These are phyloP conservation scores for Heliconius hortense DNA, from an alignment of 2,888 invertebrate genomes.

Conservation along the genomic window DNA sequence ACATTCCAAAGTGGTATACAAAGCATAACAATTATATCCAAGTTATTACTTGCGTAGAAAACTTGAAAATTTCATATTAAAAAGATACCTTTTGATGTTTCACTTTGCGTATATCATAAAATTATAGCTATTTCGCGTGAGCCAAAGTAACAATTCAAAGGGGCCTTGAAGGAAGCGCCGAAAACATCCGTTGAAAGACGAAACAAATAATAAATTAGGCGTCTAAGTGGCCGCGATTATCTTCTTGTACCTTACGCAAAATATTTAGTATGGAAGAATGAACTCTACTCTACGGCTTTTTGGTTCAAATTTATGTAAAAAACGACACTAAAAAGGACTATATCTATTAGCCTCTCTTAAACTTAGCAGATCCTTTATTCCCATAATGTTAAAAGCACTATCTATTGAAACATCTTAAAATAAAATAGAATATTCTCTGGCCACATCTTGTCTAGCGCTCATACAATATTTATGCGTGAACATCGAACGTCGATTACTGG, in stretches of 20 bases:
- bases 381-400: slow-evolving; percentile 45
- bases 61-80: slow-evolving; percentile 14
- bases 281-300: slow-evolving; percentile 19
- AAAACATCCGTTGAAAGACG: slow-evolving; percentile 45
- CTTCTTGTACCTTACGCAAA: slow-evolving; percentile 39
- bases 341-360: slow-evolving; percentile 45
- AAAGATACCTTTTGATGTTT: slow-evolving; percentile 24
- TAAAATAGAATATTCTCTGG: slow-evolving; percentile 59
- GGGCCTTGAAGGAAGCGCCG: slow-evolving; percentile 34
- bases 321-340: slow-evolving; percentile 38
- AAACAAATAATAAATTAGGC: slow-evolving; percentile 48
- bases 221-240: slow-evolving; percentile 47
- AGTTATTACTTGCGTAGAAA: slow-evolving; percentile 1
- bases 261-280: slow-evolving; percentile 23
- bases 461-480: slow-evolving; percentile 74
- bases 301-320: slow-evolving; percentile 35
- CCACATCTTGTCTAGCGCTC: slow-evolving; percentile 64
- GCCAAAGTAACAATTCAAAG: slow-evolving; percentile 38
- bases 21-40: slow-evolving; percentile 5
- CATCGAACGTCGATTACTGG: slow-evolving; percentile 71
- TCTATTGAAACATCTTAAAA: slow-evolving; percentile 49
- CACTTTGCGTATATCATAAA: slow-evolving; percentile 28
- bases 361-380: slow-evolving; percentile 45
- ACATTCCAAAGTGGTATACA: neutral
- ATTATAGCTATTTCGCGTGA: slow-evolving; percentile 35